Evolutionary conservation across 1,140 invertebrate species (phyloP).

Genomic region (Lutraria rhynchaena): DNA sequence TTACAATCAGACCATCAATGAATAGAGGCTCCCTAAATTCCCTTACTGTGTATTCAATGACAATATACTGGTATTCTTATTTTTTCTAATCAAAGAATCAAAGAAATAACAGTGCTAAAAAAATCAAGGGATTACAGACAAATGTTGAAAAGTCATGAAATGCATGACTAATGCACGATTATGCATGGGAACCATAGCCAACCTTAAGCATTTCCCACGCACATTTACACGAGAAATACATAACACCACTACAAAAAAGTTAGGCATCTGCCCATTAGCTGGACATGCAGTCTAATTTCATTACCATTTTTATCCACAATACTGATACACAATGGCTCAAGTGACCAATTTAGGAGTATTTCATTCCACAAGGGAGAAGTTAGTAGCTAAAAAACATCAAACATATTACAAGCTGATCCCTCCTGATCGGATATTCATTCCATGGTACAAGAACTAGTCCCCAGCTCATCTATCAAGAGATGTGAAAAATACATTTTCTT

Average conservation of each 20-base stretch:
- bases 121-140: too few relatives aligned
- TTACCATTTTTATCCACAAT: slow-evolving; percentile 31
- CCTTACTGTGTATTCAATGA: too few relatives aligned
- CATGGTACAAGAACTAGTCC: slow-evolving; percentile 36
- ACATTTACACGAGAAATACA: not conserved
- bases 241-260: not conserved
- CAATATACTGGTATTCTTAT: too few relatives aligned
- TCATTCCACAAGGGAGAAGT: slow-evolving; percentile 19
- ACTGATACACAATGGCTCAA: slow-evolving; percentile 10
- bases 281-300: slow-evolving; percentile 57
- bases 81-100: too few relatives aligned
- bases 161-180: too few relatives aligned
- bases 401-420: slow-evolving; percentile 47
- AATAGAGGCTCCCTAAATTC: too few relatives aligned
- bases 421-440: slow-evolving; percentile 46
- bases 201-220: slow-evolving; percentile 1
- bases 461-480: slow-evolving; percentile 36
- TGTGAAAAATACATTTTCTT: slow-evolving; percentile 7
- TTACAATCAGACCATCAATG: too few relatives aligned
- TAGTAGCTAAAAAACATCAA: slow-evolving; percentile 48
- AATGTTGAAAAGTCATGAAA: too few relatives aligned
- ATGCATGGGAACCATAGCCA: too few relatives aligned
- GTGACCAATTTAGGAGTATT: slow-evolving; percentile 39
- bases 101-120: too few relatives aligned
- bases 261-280: not conserved